phyloP scores from a whole-genome alignment of 2,888 invertebrate species.

The Cremastinae sp. region DNA sequence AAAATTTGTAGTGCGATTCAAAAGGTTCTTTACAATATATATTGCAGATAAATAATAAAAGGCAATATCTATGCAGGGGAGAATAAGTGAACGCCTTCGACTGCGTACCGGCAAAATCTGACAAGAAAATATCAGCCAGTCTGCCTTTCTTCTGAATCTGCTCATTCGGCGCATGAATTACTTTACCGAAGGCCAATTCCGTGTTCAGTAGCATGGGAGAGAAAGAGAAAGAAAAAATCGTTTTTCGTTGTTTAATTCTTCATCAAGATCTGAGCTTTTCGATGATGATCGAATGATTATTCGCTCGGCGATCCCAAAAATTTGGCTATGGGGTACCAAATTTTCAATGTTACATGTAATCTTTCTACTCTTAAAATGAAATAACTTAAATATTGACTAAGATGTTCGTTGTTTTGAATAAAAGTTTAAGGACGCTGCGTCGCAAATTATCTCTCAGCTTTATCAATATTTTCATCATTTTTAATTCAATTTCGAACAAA shows the following conservation, averaged over 20 bases:
- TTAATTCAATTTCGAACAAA: too few relatives aligned
- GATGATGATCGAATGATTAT: slow-evolving; percentile 9
- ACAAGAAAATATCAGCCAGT: slow-evolving; percentile 92
- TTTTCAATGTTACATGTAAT: too few relatives aligned
- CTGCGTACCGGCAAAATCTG: slow-evolving; percentile 88
- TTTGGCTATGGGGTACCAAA: too few relatives aligned
- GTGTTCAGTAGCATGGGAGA: slow-evolving; percentile 82
- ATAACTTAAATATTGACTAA: too few relatives aligned
- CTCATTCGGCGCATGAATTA: slow-evolving; percentile 88
- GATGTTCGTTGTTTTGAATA: neutral
- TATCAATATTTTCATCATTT: too few relatives aligned
- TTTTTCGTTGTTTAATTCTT: slow-evolving; percentile 30
- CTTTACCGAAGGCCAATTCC: slow-evolving; percentile 82
- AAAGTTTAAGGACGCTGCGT: too few relatives aligned
- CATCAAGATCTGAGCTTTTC: slow-evolving; percentile 11
- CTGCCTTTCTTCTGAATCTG: slow-evolving; percentile 90
- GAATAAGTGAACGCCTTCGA: slow-evolving; percentile 67
- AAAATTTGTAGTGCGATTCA: neutral
- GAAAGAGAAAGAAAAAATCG: slow-evolving; percentile 82
- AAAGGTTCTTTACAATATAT: slow-evolving; percentile 1
- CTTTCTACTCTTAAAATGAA: too few relatives aligned
- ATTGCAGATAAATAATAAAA: slow-evolving; percentile 45
- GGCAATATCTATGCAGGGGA: slow-evolving; percentile 55
- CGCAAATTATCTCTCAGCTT: too few relatives aligned
- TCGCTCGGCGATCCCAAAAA: too few relatives aligned